Evolutionary conservation across 1,140 invertebrate genomes (phyloP), one percentile per base, ranked within the genome.

Genomic region (Schlechtendalia chinensis): DNA sequence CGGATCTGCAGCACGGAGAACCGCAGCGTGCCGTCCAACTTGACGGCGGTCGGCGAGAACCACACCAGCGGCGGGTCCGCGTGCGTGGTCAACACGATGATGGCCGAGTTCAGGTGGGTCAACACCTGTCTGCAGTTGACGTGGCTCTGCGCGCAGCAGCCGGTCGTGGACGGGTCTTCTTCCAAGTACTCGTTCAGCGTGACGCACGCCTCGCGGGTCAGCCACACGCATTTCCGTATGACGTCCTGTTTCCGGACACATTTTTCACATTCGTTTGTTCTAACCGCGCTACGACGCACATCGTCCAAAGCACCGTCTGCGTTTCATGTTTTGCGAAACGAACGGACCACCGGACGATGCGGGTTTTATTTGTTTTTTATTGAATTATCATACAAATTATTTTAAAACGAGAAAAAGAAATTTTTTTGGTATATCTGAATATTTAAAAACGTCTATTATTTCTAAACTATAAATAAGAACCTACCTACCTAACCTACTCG

Each of bases 1-100:
- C 96, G 94, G 58, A 98, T 91, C 85, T 98, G 96, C n/a, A 98
- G 87, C 84, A 98, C 91, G 81, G 93, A 92, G 86, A 95, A 98
- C 45, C 94, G 90, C 53, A 97, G 89, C 1, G 91, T 89, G 85
- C 98, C 96, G 1, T 89, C 88, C 5, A 93, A 87, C 67, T 87
- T 83, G 39, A 89, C 87, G 8, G 87, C 85, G 29, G 84, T 83
- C 0, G 91, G 87, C 16, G 91, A 91, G 82, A 90, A 92, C 92
- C 92, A 94, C 19, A 94, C 89, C 59, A 93, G 85, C 81, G 91
- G 91, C 16, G 90, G 90, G 83, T 92, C 91, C 16, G 82, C 81
- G 10, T 90, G 88, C 1, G 86, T 85, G 71, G 86, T 87, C 3
- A 91, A 84, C 27, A 92, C 84, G 83, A 92, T 91, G 6, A 89